Percentiles rank a stretch among this genome's conserved stretches.
Conservation (phyloP, 2,113 vertebrate genomes). For the Dasyprocta punctata region DNA sequence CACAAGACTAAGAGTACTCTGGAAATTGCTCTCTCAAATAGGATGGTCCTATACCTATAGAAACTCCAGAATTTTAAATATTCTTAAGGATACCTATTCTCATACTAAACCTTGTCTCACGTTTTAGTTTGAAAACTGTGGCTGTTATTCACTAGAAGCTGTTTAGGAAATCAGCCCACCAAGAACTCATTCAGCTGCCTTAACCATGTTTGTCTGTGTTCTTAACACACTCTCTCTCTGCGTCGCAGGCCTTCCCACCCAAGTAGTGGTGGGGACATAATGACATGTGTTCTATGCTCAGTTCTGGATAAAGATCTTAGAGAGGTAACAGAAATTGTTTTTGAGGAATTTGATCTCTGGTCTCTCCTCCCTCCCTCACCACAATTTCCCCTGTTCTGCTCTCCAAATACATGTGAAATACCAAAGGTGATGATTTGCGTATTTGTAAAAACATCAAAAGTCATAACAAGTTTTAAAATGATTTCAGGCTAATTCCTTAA, state of each 20-base stretch:
- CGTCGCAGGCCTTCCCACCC: background rate
- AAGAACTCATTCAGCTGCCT: background rate
- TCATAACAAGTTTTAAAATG: background rate
- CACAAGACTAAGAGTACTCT: background rate
- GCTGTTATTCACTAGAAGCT: background rate
- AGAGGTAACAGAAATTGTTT: background rate
- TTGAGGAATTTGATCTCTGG: background rate
- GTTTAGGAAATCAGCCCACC: background rate
- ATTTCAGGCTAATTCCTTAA: slow-evolving; percentile 40
- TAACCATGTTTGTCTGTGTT: background rate
- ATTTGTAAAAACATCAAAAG: background rate
- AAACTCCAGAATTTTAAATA: slow-evolving; percentile 10
- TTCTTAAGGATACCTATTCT: background rate
- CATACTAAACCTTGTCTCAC: background rate
- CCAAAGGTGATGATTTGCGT: background rate
- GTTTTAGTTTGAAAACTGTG: background rate
- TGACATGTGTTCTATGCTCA: background rate
- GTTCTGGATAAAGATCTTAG: background rate
- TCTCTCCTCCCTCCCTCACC: background rate
- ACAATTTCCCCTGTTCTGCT: background rate
- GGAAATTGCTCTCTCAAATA: background rate
- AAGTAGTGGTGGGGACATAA: too few relatives aligned
- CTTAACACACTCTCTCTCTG: background rate
- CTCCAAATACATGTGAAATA: background rate
- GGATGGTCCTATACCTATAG: background rate